Evolutionary conservation across 2,113 vertebrate genomes (phyloP).

Genomic region (Platycercus adscitus): DNA sequence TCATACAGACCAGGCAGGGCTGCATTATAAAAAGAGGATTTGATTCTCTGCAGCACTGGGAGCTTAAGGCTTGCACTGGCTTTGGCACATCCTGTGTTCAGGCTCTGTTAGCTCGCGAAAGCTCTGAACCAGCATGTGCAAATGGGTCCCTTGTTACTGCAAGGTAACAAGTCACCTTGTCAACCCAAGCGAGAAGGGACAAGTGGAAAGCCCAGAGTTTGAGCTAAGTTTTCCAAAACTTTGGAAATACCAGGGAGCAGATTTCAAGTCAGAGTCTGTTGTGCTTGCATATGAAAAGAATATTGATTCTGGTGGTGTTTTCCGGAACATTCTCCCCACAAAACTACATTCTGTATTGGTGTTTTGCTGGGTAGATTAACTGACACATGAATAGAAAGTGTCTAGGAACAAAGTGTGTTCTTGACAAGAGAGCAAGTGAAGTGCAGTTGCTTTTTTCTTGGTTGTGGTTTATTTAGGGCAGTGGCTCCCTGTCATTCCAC

Average conservation of each 20-base stretch:
- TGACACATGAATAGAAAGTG: not conserved
- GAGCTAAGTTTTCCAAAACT: not conserved
- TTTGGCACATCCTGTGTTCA: not conserved
- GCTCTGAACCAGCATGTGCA: not conserved
- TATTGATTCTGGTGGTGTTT: not conserved
- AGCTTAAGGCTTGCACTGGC: not conserved
- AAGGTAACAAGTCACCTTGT: not conserved
- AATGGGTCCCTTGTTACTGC: not conserved
- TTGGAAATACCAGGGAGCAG: not conserved
- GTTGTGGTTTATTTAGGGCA: not conserved
- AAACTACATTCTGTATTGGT: not conserved
- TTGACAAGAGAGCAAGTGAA: not conserved
- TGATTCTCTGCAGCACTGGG: not conserved
- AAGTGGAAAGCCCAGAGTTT: not conserved
- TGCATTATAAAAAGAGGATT: not conserved
- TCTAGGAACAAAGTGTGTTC: not conserved
- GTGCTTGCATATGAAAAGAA: not conserved
- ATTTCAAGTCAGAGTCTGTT: not conserved
- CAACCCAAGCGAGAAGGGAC: accelerated
- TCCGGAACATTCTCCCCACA: not conserved
- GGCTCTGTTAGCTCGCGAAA: not conserved
- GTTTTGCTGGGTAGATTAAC: not conserved
- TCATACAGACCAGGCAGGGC: not conserved
- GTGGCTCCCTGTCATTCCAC: not conserved
- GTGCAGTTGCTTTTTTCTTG: not conserved